Percentiles rank a stretch among this genome's conserved stretches.
These are phyloP conservation scores for Bellardia pandia DNA, from an alignment of 2,888 invertebrate genomes.

Conservation along the genomic window DNA sequence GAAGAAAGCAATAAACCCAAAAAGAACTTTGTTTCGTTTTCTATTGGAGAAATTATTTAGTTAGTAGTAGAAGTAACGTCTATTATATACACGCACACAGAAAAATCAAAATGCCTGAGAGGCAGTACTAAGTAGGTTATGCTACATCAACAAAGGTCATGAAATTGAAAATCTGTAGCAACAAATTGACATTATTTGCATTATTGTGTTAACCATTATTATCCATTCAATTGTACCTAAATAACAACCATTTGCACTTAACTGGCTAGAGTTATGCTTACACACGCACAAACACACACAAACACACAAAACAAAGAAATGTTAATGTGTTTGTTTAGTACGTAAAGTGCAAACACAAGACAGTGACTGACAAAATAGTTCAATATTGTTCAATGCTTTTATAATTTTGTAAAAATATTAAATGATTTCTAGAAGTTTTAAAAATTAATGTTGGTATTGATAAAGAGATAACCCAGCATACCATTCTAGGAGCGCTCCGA, in stretches of 20 bases:
- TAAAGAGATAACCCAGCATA: no score
- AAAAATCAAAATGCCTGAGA: neutral
- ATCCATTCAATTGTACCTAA: neutral
- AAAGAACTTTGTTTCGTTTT: constrained; percentile 1
- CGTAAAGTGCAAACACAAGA: neutral
- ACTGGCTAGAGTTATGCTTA: constrained; percentile 21
- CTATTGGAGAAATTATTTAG: neutral
- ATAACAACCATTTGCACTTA: constrained; percentile 44
- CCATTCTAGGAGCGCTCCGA: no score
- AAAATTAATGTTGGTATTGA: no score
- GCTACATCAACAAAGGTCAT: neutral
- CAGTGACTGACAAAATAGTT: no score
- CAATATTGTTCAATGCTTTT: no score
- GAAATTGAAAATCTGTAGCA: neutral
- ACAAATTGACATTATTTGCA: constrained; percentile 33
- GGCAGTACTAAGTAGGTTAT: neutral
- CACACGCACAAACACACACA: neutral
- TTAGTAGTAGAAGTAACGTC: neutral
- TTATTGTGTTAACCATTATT: constrained; percentile 40
- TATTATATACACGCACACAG: constrained; percentile 9
- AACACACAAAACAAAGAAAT: neutral
- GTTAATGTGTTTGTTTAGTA: neutral
- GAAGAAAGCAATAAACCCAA: neutral
- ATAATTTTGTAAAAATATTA: no score
- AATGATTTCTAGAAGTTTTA: no score